Evolutionary conservation across 2,113 vertebrate species (phyloP).

Genomic region (Centropus bengalensis): DNA sequence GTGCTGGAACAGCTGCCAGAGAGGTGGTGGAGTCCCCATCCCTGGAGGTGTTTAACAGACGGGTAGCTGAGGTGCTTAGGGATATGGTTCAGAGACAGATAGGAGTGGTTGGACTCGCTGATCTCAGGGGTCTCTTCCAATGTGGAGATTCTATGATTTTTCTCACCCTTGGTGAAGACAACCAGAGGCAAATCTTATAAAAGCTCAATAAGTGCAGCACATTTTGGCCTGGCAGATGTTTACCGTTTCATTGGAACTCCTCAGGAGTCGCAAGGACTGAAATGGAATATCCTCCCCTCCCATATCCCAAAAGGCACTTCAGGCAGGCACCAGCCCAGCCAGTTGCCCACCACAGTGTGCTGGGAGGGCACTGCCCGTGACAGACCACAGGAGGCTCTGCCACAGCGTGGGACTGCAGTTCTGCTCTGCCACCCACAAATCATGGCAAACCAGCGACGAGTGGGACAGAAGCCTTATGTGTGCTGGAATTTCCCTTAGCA

Average conservation of each 20-base stretch:
- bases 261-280: background rate
- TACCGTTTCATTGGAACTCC: background rate
- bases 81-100: too few species aligned
- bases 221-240: background rate
- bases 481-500: background rate
- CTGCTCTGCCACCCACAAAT: background rate
- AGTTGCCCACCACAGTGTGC: background rate
- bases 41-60: too few species aligned
- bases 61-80: too few species aligned
- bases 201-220: background rate
- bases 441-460: background rate
- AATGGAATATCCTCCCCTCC: background rate
- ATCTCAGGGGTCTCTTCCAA: too few species aligned
- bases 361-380: background rate
- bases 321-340: background rate
- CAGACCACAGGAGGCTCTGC: background rate
- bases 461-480: background rate
- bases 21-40: too few species aligned
- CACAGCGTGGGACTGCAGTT: background rate
- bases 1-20: too few species aligned
- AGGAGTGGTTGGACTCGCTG: too few species aligned
- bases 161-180: background rate
- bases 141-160: background rate
- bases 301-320: background rate
- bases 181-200: background rate